A percentile compares a stretch with the other conserved stretches of the same genome.
These are phyloP conservation scores for Phocides pigmalion DNA, from an alignment of 1,140 invertebrate genomes.

Conservation along the genomic window DNA sequence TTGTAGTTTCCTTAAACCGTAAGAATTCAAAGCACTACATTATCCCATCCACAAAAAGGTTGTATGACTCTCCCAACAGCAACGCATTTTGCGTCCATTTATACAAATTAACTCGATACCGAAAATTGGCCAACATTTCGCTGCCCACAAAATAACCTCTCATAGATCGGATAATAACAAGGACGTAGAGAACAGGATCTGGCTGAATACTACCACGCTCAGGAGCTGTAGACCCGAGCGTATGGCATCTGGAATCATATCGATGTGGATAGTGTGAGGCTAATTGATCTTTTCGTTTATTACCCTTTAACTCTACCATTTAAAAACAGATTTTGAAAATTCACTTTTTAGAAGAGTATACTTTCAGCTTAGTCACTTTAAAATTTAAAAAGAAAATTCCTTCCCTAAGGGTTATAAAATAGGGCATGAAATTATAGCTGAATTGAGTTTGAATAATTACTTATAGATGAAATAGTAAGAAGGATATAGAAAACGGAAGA, in stretches of 20 bases:
- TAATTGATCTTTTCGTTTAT: too few relatives aligned
- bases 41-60: neutral
- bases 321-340: too few relatives aligned
- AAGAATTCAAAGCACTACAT: neutral
- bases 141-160: constrained; percentile 22
- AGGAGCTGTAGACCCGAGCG: constrained; percentile 6
- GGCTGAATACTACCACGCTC: constrained; percentile 9
- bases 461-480: too few relatives aligned
- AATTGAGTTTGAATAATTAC: too few relatives aligned
- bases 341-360: too few relatives aligned
- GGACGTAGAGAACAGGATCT: constrained; percentile 18
- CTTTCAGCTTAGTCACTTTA: too few relatives aligned
- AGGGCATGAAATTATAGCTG: too few relatives aligned
- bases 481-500: too few relatives aligned
- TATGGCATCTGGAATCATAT: constrained; percentile 11
- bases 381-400: too few relatives aligned
- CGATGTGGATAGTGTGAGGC: neutral
- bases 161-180: constrained; percentile 27
- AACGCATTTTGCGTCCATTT: constrained; percentile 4
- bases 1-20: too few relatives aligned
- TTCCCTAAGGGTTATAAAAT: too few relatives aligned
- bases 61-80: neutral
- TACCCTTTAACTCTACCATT: too few relatives aligned
- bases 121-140: constrained; percentile 16
- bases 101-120: constrained; percentile 23